These are phyloP conservation scores for Callaeas wilsoni DNA, from an alignment of 2,113 vertebrate species.

Conservation along the genomic window DNA sequence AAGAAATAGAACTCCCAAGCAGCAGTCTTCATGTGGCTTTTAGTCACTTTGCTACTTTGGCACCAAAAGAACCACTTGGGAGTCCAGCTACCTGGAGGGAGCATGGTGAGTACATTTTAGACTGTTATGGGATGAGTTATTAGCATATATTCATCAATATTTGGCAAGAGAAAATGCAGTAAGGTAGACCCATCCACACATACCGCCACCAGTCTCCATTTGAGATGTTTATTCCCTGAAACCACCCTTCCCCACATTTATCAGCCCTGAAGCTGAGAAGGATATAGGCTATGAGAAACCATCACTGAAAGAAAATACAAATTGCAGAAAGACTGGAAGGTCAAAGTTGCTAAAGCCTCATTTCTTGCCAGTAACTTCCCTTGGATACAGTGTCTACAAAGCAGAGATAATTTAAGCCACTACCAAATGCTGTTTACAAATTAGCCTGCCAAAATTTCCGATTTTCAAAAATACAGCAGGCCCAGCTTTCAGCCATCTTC, in stretches of 20 bases:
- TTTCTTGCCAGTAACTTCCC: not conserved
- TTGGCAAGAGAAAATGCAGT: not conserved
- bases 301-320: not conserved
- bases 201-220: not conserved
- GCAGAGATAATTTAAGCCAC: accelerated
- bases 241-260: not conserved
- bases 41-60: not conserved
- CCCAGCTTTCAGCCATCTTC: not conserved
- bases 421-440: not conserved
- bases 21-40: not conserved
- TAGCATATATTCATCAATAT: not conserved
- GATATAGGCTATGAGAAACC: not conserved
- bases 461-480: not conserved
- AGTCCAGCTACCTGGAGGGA: not conserved
- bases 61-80: not conserved
- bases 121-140: not conserved
- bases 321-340: not conserved
- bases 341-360: not conserved
- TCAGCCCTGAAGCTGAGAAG: not conserved
- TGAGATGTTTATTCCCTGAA: not conserved
- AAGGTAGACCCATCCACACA: not conserved
- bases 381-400: not conserved
- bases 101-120: not conserved
- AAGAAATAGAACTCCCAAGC: not conserved
- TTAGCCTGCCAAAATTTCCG: not conserved